Evolutionary conservation across 2,113 vertebrate genomes (phyloP).

Genomic region (Xenotilapia flavipinnis): DNA sequence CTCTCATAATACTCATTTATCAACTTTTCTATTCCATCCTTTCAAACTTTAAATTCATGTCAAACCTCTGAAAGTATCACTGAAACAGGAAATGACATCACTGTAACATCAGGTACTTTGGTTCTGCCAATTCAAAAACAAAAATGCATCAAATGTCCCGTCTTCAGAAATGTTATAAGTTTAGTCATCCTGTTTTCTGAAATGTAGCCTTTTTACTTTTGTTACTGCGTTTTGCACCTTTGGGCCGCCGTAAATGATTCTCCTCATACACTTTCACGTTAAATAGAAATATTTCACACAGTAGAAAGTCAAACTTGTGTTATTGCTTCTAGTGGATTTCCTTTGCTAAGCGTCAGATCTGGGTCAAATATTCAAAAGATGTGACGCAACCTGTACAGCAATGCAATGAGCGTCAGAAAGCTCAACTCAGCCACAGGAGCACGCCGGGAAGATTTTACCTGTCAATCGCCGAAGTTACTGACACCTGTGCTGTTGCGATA

Average conservation of each 20-base stretch:
- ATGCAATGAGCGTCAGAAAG: not conserved
- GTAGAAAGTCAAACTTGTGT: constrained; percentile 50
- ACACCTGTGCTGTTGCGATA: not conserved
- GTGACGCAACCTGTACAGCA: not conserved
- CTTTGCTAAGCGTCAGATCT: constrained; percentile 14
- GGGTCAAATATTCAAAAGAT: not conserved
- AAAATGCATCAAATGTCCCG: not conserved
- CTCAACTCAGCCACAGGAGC: not conserved
- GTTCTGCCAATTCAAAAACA: not conserved
- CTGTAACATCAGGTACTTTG: not conserved
- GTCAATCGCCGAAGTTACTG: not conserved
- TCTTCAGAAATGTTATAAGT: not conserved
- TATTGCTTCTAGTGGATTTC: constrained; percentile 63
- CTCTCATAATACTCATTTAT: not conserved
- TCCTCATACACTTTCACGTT: constrained; percentile 15
- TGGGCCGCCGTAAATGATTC: not conserved
- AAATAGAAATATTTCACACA: constrained; percentile 55
- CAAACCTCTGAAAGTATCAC: not conserved
- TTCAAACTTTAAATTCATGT: not conserved
- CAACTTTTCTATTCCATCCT: not conserved
- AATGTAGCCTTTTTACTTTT: not conserved
- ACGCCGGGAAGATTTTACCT: not conserved
- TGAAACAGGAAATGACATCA: not conserved
- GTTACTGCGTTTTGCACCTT: not conserved
- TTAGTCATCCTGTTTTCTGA: not conserved